Base-by-base conservation (phyloP, 2,797 vertebrate genomes). In the Enteromius fasciolatus region DNA sequence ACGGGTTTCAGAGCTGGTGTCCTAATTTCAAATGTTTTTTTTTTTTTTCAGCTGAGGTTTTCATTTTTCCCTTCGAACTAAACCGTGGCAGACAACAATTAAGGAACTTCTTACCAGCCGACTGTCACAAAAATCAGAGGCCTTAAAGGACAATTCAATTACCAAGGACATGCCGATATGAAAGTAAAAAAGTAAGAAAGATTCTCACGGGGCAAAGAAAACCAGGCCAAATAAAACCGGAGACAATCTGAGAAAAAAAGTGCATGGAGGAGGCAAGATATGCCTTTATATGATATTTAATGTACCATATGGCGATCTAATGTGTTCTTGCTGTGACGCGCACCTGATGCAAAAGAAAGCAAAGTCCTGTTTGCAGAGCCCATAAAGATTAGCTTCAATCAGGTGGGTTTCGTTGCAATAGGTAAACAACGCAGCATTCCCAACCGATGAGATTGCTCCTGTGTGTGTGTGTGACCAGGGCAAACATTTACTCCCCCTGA, bases 351-450 rank as follows among this genome's bases (percentile, higher is more conserved):
- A 66, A 70, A 80, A 78, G 68, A 44, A 94, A 93, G 90, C 94
- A 94, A 95, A 94, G 94, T 95, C 92, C 89, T 94, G 93, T 95
- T 95, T 95, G 93, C 91, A 87, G 83, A 94, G 92, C 89, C 91
- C 94, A 94, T 94, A 94, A 94, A 95, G 94, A 95, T 94, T 94
- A 94, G 92, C 91, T 90, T 93, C 80, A 88, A 92, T 94, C 94
- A 95, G 93, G 94, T 94, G 93, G 92, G 93, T 91, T 93, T 86
- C 89, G 90, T 90, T 93, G 92, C 92, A 91, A 94, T 94, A 92
- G 92, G 94, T 95, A 94, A 95, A 95, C 93, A 95, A 89, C 80
- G 84, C 86, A 78, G 68, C 93, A 94, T 95, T 94, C 94, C 93
- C 85, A 90, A 92, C 92, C 90, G 91, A 92, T 94, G 93, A 95